phyloP scores from a whole-genome alignment of 2,797 vertebrate species.

The Acanthiza pusilla region DNA sequence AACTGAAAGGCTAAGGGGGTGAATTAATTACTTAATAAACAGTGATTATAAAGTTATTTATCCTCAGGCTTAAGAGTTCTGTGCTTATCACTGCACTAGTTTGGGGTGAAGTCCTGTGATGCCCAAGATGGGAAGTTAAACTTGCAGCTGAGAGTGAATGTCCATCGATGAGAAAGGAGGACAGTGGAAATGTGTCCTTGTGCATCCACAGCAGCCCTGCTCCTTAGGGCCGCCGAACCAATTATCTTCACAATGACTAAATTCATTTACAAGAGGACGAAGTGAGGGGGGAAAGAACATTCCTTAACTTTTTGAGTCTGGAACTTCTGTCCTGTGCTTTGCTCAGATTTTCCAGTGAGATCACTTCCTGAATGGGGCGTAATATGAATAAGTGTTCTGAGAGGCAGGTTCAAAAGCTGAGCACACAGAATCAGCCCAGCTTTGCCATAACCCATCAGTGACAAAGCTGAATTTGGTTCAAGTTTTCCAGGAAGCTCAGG shows the following conservation, averaged over 20 bases:
- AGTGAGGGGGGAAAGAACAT: neutral
- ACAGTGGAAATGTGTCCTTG: neutral
- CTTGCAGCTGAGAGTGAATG: neutral
- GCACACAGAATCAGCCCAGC: neutral
- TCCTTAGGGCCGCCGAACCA: neutral
- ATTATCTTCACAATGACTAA: neutral
- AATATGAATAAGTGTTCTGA: constrained; percentile 7
- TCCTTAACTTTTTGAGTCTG: constrained; percentile 45
- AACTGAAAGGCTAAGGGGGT: neutral
- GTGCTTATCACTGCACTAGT: neutral
- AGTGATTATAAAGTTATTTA: neutral
- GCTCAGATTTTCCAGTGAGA: constrained; percentile 57
- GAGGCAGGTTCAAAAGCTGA: constrained; percentile 14
- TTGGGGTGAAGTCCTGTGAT: neutral
- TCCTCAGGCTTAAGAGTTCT: neutral
- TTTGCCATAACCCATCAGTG: neutral
- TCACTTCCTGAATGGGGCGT: constrained; percentile 34
- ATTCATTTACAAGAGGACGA: neutral
- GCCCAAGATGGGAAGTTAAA: neutral
- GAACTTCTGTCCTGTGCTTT: constrained; percentile 13
- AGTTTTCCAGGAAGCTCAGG: neutral
- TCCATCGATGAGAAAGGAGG: neutral
- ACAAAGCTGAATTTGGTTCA: neutral
- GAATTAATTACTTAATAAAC: neutral
- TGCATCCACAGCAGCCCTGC: neutral